These are phyloP conservation scores for Lottia scabra DNA, from an alignment of 2,888 invertebrate species.

Conservation along the genomic window DNA sequence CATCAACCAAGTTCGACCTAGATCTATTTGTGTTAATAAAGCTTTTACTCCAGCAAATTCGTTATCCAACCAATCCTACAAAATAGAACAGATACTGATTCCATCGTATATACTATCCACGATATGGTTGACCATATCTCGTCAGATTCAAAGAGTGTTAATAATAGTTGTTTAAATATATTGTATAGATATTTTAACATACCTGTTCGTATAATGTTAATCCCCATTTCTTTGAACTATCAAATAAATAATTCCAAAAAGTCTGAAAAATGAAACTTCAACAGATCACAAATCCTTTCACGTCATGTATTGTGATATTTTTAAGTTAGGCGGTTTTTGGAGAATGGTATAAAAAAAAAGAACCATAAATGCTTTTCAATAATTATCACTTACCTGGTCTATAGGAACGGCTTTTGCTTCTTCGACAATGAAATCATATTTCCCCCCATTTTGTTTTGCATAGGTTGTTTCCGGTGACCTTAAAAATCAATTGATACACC, in stretches of 20 bases:
- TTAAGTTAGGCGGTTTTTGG: too few species aligned
- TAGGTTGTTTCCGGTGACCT: constrained; percentile 52
- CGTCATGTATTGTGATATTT: too few species aligned
- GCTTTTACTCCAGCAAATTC: constrained; percentile 47
- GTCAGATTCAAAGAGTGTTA: too few species aligned
- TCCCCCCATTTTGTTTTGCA: constrained; percentile 54
- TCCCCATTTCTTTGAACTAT: constrained; percentile 46
- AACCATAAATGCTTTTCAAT: background rate
- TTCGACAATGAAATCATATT: constrained; percentile 17
- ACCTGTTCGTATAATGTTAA: constrained; percentile 56
- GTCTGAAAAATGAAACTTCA: constrained; percentile 26
- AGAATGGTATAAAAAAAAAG: too few species aligned
- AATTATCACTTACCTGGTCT: constrained; percentile 5
- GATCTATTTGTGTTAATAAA: constrained; percentile 37
- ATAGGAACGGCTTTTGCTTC: constrained; percentile 14
- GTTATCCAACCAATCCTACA: constrained; percentile 58
- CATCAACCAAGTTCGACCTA: constrained; percentile 53
- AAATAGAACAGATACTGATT: background rate
- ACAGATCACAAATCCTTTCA: too few species aligned
- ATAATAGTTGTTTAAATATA: too few species aligned
- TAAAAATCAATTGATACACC: background rate
- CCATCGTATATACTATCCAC: too few species aligned
- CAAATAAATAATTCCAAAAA: constrained; percentile 55
- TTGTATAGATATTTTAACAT: background rate
- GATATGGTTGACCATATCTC: too few species aligned